These are phyloP conservation scores for Pherbina coryleti DNA, from an alignment of 2,888 invertebrate species.

Conservation along the genomic window DNA sequence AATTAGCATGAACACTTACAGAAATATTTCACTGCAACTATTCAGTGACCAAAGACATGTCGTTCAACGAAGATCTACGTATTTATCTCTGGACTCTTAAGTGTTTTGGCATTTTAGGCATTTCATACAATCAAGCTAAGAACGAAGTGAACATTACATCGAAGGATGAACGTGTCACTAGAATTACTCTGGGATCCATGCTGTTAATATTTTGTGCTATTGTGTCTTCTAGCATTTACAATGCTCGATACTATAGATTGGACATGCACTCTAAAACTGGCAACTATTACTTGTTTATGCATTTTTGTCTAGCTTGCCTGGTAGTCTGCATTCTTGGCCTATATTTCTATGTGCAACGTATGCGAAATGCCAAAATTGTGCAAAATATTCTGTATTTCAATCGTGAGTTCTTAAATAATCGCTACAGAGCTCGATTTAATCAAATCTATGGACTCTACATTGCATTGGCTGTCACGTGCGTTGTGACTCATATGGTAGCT, in stretches of 20 bases:
- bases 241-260: constrained; percentile 20
- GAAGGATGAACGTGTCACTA: constrained; percentile 30
- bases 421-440: constrained; percentile 36
- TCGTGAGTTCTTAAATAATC: constrained; percentile 39
- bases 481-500: neutral
- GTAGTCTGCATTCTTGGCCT: constrained; percentile 47
- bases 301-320: constrained; percentile 48
- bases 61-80: neutral
- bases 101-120: constrained; percentile 52
- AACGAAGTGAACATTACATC: constrained; percentile 8
- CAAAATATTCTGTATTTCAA: constrained; percentile 48
- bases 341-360: constrained; percentile 49
- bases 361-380: constrained; percentile 38
- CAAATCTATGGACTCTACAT: constrained; percentile 42
- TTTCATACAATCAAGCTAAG: constrained; percentile 30
- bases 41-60: neutral
- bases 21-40: too few relatives aligned
- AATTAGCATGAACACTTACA: too few relatives aligned
- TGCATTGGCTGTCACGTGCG: constrained; percentile 29
- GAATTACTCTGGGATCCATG: constrained; percentile 17
- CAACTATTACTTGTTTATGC: constrained; percentile 49
- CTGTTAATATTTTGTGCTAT: neutral
- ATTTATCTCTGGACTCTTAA: constrained; percentile 47
- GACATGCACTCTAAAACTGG: constrained; percentile 49
- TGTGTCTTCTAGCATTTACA: constrained; percentile 39